A percentile compares a stretch with the other conserved stretches of the same genome.
phyloP scores from a whole-genome alignment of 23 tunicate species.

The Clavelina lepadiformis region DNA sequence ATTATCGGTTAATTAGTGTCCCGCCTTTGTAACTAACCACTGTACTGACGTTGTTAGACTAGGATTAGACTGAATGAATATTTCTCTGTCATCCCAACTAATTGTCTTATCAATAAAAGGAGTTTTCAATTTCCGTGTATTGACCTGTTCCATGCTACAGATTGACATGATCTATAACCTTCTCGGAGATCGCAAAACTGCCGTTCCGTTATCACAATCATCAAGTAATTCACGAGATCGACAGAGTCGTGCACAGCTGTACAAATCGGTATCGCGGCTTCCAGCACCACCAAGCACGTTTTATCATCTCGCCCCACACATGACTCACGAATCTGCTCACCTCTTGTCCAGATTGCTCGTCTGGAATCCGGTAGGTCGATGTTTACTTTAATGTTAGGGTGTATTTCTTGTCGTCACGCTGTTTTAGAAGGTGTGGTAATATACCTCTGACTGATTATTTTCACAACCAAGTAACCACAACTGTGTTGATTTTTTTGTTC shows the following conservation, averaged over 20 bases:
- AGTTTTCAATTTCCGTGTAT: neutral
- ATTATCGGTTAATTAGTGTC: no score
- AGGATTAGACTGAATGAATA: no score
- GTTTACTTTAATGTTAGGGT: neutral
- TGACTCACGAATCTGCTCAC: constrained; percentile 82
- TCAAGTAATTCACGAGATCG: constrained; percentile 1
- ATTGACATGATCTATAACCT: constrained; percentile 63
- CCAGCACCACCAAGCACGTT: constrained; percentile 42
- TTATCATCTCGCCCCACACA: constrained; percentile 53
- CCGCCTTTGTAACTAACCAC: no score
- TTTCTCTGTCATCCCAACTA: no score
- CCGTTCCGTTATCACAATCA: constrained; percentile 7
- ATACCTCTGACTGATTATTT: neutral
- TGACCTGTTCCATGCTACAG: no score
- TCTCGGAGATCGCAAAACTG: constrained; percentile 16
- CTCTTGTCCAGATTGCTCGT: constrained; percentile 50
- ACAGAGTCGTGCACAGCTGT: constrained; percentile 19
- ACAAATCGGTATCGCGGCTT: constrained; percentile 20
- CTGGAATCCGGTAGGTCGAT: constrained; percentile 69
- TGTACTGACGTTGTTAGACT: no score
- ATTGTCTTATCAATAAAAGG: neutral
- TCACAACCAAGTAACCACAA: no score
- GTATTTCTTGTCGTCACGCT: no score
- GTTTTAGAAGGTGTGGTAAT: no score
- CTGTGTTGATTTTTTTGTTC: no score